Evolutionary conservation across 1,140 invertebrate genomes (phyloP).

Genomic region (Philotrypesis tridentata): DNA sequence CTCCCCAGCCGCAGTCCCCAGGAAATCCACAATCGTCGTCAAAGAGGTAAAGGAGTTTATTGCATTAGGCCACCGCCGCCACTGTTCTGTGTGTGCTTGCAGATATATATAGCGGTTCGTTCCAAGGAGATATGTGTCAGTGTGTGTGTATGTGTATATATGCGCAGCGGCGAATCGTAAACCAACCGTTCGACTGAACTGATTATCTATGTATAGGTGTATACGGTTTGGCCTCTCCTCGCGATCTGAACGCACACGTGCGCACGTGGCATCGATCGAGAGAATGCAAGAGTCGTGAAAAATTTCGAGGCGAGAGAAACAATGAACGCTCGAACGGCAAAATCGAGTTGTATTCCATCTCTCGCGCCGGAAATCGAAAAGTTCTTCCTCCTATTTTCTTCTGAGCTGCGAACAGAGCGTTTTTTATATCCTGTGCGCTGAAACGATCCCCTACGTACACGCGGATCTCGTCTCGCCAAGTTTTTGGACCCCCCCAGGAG

Average conservation of each 20-base stretch:
- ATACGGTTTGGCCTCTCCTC: too few species aligned
- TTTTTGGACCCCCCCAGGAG: constrained; percentile 7
- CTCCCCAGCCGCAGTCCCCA: background rate
- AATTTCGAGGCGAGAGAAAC: background rate
- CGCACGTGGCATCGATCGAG: too few species aligned
- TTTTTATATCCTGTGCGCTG: background rate
- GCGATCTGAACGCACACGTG: too few species aligned
- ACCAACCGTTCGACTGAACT: background rate
- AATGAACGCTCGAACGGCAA: background rate
- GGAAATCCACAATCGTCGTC: constrained; percentile 25
- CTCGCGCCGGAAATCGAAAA: constrained; percentile 17
- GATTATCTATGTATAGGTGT: too few species aligned
- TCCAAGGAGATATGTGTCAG: background rate
- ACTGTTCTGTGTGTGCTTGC: too few species aligned
- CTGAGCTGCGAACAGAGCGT: background rate
- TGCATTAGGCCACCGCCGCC: constrained; percentile 10
- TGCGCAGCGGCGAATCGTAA: constrained; percentile 18
- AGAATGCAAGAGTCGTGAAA: too few species aligned
- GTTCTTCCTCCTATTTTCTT: constrained; percentile 23
- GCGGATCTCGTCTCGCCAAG: constrained; percentile 19
- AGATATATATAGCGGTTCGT: too few species aligned
- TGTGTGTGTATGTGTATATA: too few species aligned
- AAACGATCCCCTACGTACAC: background rate
- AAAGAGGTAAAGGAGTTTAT: constrained; percentile 32
- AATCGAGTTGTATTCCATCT: background rate